Evolutionary conservation across 2,113 vertebrate species (phyloP), one percentile per base, ranked within the genome.

Genomic region (Lepisosteus osseus): DNA sequence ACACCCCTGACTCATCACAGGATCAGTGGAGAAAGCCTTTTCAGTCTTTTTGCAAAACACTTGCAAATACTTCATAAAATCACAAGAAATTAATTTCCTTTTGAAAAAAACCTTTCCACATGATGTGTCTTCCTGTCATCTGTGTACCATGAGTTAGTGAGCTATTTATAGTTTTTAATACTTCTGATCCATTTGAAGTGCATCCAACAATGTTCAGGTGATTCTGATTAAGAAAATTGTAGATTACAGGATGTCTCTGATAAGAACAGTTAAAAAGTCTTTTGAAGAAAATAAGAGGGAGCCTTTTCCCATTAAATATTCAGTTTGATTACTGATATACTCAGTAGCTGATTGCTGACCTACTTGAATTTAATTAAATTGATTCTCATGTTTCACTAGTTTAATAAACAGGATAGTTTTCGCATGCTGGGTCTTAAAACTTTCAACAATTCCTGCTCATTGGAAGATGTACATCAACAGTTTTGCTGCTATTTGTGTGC

Each of bases 111-210:
- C 90, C 89, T 93, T 94, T 95, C 93, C 93, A 92, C 85, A 89
- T 94, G 78, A 89, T 89, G 87, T 88, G 89, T 83, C 91, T 94
- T 96, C 94, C 95, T 96, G 96, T 96, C 95, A 95, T 97, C 95
- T 97, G 94, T 91, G 85, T 90, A 86, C 93, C 92, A 95, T 93
- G 94, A 95, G 92, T 92, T 86, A 85, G 86, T 80, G 83, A 41
- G 79, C 86, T 90, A 90, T 87, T 88, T 90, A 84, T 91, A 90
- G 84, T 73, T 71, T 63, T n/a, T 91, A 93, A 92, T 89, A 89
- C 89, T 91, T 88, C 88, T 84, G 79, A 92, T 91, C 86, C 89
- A 88, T 91, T 90, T 92, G 88, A 91, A 93, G 84, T 83, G 85
- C 79, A 85, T 88, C 90, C 89, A 91, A 86, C 84, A 86, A 92